phyloP scores from a whole-genome alignment of 2,888 invertebrate genomes.

The Criorhina ranunculi region DNA sequence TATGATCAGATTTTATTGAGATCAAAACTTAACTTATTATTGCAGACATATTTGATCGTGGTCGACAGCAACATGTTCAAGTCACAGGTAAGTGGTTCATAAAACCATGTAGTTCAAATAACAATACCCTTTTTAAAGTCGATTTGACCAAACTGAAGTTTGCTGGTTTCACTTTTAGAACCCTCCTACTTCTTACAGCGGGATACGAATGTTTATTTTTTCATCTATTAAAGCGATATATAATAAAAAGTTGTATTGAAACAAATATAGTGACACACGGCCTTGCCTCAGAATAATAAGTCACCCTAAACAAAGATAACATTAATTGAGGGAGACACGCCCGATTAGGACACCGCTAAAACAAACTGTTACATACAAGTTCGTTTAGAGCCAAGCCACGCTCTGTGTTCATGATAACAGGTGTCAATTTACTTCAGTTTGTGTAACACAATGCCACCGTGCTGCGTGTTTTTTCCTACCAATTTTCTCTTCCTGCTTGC shows the following conservation, averaged over 20 bases:
- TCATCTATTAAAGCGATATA: background rate
- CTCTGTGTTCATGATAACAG: constrained; percentile 66
- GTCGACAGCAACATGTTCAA: no score
- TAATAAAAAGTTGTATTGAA: constrained; percentile 1
- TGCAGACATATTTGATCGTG: no score
- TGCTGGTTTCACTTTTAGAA: no score
- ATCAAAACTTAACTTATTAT: no score
- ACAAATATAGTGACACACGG: background rate
- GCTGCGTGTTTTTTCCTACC: constrained; percentile 37
- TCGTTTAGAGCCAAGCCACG: constrained; percentile 63
- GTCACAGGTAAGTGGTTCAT: no score
- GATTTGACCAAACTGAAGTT: no score
- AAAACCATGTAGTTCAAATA: no score
- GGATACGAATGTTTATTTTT: background rate
- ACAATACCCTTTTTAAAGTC: no score
- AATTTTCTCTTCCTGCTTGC: constrained; percentile 55
- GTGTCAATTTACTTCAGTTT: constrained; percentile 72
- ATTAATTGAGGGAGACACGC: constrained; percentile 60
- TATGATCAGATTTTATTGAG: no score
- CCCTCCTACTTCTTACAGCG: no score
- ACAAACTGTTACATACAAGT: constrained; percentile 38
- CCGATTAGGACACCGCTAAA: constrained; percentile 54
- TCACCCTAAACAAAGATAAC: constrained; percentile 42
- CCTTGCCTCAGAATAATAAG: constrained; percentile 23
- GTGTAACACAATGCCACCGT: constrained; percentile 41